A percentile compares a stretch with the other conserved stretches of the same genome.
These are phyloP conservation scores for Eilema depressum DNA, from an alignment of 2,888 invertebrate species.

Conservation along the genomic window DNA sequence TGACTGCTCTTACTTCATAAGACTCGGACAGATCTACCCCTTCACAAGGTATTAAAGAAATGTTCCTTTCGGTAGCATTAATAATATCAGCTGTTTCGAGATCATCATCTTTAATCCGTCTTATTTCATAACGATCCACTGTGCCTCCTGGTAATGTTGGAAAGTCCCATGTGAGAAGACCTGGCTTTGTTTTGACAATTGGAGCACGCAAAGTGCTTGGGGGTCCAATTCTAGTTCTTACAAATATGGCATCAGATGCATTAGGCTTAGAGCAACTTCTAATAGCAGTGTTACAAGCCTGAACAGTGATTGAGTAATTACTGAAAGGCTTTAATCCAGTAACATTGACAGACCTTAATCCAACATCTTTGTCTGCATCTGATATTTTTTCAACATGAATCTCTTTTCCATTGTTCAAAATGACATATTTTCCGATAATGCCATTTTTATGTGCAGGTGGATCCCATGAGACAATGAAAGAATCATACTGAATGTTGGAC, in stretches of 20 bases:
- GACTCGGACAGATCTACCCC: constrained; percentile 68
- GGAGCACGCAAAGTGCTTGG: constrained; percentile 79
- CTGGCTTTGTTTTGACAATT: constrained; percentile 62
- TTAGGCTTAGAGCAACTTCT: constrained; percentile 87
- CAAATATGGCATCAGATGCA: constrained; percentile 79
- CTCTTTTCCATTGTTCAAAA: constrained; percentile 80
- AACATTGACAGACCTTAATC: constrained; percentile 64
- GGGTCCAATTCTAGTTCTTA: constrained; percentile 88
- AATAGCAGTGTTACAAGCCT: constrained; percentile 89
- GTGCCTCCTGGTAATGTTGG: constrained; percentile 85
- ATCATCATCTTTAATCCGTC: constrained; percentile 70
- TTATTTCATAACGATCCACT: constrained; percentile 87
- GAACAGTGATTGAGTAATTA: constrained; percentile 90
- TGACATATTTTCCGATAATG: constrained; percentile 89
- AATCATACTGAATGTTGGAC: constrained; percentile 87
- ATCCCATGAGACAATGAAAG: constrained; percentile 89
- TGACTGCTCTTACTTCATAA: constrained; percentile 78
- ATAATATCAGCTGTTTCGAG: constrained; percentile 54
- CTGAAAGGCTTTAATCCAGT: constrained; percentile 86
- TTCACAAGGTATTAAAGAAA: constrained; percentile 67
- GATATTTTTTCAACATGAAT: constrained; percentile 60
- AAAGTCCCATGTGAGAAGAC: constrained; percentile 80
- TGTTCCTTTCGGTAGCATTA: constrained; percentile 66
- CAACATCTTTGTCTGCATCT: constrained; percentile 60
- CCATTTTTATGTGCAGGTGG: constrained; percentile 92